A percentile compares a stretch with the other conserved stretches of the same genome.
phyloP scores from a whole-genome alignment of 2,797 vertebrate species.

The Myotis planiceps region DNA sequence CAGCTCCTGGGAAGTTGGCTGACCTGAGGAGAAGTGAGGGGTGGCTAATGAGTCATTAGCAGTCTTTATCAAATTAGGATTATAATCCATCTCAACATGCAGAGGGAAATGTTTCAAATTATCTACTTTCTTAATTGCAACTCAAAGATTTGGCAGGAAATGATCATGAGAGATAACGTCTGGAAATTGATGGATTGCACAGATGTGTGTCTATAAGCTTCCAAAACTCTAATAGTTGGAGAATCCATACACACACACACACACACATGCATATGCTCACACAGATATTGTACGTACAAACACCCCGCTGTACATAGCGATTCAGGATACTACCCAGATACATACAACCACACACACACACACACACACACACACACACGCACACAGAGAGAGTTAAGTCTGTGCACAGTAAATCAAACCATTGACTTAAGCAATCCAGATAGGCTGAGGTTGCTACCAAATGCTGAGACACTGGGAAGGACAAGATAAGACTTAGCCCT shows the following conservation, averaged over 20 bases:
- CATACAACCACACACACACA: neutral
- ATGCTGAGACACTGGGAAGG: neutral
- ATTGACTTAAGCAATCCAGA: neutral
- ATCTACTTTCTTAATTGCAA: slow-evolving; percentile 81
- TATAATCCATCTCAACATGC: slow-evolving; percentile 81
- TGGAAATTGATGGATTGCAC: slow-evolving; percentile 60
- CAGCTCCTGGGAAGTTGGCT: slow-evolving; percentile 68
- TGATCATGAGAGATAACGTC: slow-evolving; percentile 71
- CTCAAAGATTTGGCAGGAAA: slow-evolving; percentile 79
- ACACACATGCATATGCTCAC: rapidly evolving
- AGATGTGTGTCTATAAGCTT: slow-evolving; percentile 59
- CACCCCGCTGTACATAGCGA: neutral
- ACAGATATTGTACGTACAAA: neutral
- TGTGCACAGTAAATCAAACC: neutral
- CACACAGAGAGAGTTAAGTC: neutral
- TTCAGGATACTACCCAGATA: neutral
- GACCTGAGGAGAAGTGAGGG: slow-evolving; percentile 82
- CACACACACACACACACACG: neutral
- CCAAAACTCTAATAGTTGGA: neutral
- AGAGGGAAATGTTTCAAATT: slow-evolving; percentile 79
- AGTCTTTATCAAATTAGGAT: slow-evolving; percentile 84
- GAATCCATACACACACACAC: neutral
- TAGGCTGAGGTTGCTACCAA: neutral
- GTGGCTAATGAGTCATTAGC: slow-evolving; percentile 85
- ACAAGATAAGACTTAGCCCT: neutral